Percentiles rank a stretch among this genome's conserved stretches.
Conservation (phyloP, 2,797 vertebrate species). For the Rhinoraja longicauda region DNA sequence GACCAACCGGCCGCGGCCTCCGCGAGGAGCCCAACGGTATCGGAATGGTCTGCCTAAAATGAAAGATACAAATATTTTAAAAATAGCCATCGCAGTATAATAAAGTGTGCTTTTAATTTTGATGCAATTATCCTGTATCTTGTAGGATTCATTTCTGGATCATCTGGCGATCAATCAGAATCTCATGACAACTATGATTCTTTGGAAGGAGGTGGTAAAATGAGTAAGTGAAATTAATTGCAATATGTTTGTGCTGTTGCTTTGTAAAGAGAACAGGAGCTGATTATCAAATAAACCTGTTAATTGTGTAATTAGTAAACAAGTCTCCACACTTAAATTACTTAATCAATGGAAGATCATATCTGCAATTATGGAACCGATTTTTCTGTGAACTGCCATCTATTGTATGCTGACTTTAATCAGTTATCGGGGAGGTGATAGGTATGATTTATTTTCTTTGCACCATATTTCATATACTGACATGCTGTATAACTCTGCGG, state of each 20-base stretch:
- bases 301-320: neutral
- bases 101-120: neutral
- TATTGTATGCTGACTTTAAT: neutral
- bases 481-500: neutral
- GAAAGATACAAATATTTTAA: neutral
- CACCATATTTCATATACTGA: neutral
- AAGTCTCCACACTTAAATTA: neutral
- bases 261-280: neutral
- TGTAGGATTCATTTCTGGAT: conserved; percentile 54
- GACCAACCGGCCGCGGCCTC: too few species aligned
- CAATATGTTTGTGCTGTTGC: neutral
- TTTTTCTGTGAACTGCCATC: neutral
- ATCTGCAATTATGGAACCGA: neutral
- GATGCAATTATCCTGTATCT: conserved; percentile 31
- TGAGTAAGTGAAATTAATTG: conserved; percentile 62
- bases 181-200: conserved; percentile 74
- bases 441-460: neutral
- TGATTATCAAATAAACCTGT: neutral
- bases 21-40: too few species aligned
- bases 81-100: neutral
- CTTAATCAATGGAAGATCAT: neutral
- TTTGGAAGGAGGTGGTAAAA: conserved; percentile 73
- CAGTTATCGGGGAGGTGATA: neutral
- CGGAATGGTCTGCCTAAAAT: too few species aligned
- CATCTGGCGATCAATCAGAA: conserved; percentile 60